A percentile compares a stretch with the other conserved stretches of the same genome.
Conservation (phyloP, 2,113 vertebrate species). For the Sylvietta virens region DNA sequence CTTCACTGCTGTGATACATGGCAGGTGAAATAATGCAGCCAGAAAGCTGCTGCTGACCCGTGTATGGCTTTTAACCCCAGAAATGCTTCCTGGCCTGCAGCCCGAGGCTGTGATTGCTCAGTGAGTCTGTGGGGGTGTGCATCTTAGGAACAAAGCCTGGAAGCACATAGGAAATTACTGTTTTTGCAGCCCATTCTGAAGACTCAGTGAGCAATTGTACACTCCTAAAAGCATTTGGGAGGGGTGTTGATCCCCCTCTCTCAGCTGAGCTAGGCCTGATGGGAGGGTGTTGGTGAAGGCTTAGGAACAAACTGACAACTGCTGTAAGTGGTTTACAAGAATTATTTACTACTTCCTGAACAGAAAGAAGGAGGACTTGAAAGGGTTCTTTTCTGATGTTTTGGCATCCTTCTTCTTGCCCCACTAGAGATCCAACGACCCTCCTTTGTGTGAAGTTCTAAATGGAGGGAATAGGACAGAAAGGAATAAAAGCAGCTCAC, state of each 20-base stretch:
- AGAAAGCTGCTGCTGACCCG: background rate
- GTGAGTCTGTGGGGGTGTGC: background rate
- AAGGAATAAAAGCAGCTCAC: background rate
- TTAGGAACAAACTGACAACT: background rate
- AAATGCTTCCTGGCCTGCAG: background rate
- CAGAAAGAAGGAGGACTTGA: background rate
- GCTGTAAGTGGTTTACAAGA: background rate
- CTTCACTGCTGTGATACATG: background rate
- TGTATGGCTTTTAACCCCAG: background rate
- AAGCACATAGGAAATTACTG: background rate
- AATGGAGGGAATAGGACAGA: background rate
- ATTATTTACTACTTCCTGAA: background rate
- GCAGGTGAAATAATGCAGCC: background rate
- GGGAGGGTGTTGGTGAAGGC: background rate
- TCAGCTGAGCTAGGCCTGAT: background rate
- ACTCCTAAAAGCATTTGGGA: background rate
- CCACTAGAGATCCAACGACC: background rate
- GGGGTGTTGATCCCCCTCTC: background rate
- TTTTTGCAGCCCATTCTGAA: background rate
- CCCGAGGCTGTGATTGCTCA: background rate
- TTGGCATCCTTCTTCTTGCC: background rate
- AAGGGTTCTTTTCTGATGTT: background rate
- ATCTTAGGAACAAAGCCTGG: background rate
- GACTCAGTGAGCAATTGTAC: background rate
- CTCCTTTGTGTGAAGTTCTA: background rate